Percentiles rank a stretch among this genome's conserved stretches.
These are phyloP conservation scores for Eucriotettix oculatus DNA, from an alignment of 2,888 invertebrate species.

Conservation along the genomic window DNA sequence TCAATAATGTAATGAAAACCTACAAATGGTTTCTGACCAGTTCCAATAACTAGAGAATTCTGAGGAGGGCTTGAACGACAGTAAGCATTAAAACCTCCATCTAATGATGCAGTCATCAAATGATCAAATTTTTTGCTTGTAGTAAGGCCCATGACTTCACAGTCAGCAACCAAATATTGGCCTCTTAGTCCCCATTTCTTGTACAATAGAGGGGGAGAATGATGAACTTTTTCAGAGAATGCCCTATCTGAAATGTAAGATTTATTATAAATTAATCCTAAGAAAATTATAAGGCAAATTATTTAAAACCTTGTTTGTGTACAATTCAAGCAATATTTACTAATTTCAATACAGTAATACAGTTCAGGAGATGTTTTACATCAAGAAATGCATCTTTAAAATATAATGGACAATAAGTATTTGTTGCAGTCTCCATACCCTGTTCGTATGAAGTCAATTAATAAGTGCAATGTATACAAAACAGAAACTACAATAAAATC, in stretches of 20 bases:
- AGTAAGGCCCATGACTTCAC: slow-evolving; percentile 55
- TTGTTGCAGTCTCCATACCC: too few relatives aligned
- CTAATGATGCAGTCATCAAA: slow-evolving; percentile 60
- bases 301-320: too few relatives aligned
- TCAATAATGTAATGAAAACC: slow-evolving; percentile 84
- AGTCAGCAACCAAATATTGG: slow-evolving; percentile 57
- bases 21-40: slow-evolving; percentile 68
- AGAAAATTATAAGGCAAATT: not conserved
- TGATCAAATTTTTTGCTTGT: slow-evolving; percentile 72
- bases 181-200: slow-evolving; percentile 79
- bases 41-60: slow-evolving; percentile 55
- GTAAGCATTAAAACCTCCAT: slow-evolving; percentile 53
- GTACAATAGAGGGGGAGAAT: slow-evolving; percentile 47
- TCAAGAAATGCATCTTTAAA: too few relatives aligned
- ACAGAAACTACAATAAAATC: too few relatives aligned
- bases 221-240: slow-evolving; percentile 39
- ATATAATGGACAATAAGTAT: too few relatives aligned
- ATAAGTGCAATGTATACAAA: too few relatives aligned
- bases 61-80: slow-evolving; percentile 58
- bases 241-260: slow-evolving; percentile 40
- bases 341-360: too few relatives aligned
- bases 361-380: too few relatives aligned
- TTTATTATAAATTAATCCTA: not conserved
- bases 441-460: too few relatives aligned
- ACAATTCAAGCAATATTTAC: too few relatives aligned